phyloP scores from a whole-genome alignment of 2,113 vertebrate genomes.

The Alligator sinensis region DNA sequence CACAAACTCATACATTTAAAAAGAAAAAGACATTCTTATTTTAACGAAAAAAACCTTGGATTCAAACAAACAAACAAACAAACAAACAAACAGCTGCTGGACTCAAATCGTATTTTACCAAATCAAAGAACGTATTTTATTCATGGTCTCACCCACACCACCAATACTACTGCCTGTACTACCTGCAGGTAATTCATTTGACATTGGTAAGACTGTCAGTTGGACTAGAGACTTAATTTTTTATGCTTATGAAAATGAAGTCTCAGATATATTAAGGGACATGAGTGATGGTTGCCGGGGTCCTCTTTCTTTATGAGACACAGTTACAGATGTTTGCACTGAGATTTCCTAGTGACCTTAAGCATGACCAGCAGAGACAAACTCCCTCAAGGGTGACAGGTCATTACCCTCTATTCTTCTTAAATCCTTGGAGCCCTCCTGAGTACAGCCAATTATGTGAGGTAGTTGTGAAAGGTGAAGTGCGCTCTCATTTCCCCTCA shows the following conservation, averaged over 20 bases:
- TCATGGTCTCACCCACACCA: neutral
- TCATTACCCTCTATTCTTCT: neutral
- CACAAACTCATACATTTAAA: neutral
- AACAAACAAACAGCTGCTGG: neutral
- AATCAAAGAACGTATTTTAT: neutral
- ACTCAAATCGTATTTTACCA: neutral
- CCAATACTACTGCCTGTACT: neutral
- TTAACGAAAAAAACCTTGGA: neutral
- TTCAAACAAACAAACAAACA: neutral
- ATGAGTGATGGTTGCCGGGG: neutral
- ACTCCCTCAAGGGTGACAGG: neutral
- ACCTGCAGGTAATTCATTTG: neutral
- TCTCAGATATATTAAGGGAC: neutral
- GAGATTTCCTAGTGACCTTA: neutral
- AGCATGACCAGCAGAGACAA: neutral
- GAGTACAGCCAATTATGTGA: neutral
- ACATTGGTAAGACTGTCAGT: neutral
- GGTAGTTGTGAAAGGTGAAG: constrained; percentile 5
- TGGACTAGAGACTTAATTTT: neutral
- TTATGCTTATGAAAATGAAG: neutral
- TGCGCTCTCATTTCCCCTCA: neutral
- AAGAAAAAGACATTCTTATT: neutral
- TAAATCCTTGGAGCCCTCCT: neutral
- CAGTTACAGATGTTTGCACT: neutral
- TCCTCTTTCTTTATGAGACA: neutral